Evolutionary conservation across 2,113 vertebrate genomes (phyloP).

Genomic region (Ginglymostoma cirratum): DNA sequence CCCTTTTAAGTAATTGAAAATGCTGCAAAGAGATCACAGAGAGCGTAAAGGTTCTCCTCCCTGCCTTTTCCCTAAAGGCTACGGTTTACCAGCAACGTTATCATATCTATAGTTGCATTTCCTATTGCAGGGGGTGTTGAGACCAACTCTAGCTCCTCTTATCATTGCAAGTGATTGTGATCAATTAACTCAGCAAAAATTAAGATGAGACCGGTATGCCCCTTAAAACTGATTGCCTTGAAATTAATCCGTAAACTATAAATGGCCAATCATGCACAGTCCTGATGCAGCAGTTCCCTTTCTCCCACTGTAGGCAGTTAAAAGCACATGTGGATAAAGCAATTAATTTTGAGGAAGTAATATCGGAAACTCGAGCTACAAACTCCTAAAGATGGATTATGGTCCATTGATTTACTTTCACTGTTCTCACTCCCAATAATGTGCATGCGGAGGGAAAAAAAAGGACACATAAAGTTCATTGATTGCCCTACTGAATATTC

Average conservation of each 20-base stretch:
- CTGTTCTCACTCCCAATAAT: background rate
- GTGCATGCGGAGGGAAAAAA: background rate
- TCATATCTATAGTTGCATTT: background rate
- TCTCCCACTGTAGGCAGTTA: background rate
- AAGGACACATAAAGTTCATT: background rate
- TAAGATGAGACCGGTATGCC: background rate
- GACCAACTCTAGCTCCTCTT: background rate
- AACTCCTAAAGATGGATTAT: conserved; percentile 7
- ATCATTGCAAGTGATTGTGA: background rate
- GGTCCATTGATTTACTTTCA: background rate
- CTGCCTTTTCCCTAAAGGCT: background rate
- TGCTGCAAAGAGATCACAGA: background rate
- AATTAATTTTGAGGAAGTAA: background rate
- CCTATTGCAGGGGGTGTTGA: background rate
- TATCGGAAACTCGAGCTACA: background rate
- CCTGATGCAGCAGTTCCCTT: background rate
- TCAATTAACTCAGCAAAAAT: background rate
- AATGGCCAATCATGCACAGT: background rate
- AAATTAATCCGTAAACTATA: background rate
- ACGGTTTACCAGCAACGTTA: background rate
- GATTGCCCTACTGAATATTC: background rate
- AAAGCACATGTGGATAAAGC: background rate
- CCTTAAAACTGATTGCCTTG: background rate
- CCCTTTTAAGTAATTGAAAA: background rate
- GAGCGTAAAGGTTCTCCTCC: background rate